Base-by-base conservation (phyloP, 2,888 invertebrate species). In the Euclidia mi region DNA sequence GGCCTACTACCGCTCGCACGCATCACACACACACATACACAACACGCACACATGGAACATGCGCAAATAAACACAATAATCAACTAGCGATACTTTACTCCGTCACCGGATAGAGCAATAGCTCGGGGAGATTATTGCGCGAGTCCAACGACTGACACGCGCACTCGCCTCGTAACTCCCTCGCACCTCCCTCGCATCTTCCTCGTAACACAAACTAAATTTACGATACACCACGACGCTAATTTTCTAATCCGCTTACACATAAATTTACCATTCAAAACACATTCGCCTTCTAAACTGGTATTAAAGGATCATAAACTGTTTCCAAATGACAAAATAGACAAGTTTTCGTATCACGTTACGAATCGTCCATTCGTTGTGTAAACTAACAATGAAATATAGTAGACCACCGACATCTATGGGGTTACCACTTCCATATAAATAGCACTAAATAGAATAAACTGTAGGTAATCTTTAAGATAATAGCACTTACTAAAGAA, bases 41-140 rank as follows among this genome's bases (percentile, higher is more conserved):
- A 84, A 75, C 89, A 88, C 89, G 75, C 80, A 87, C 90, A 91
- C 92, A 89, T 79, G 81, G 86, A 75, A 79, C 78, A 79, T 87
- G 86, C 90, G 91, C 92, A 92, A 91, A 92, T 92, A 93, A 92
- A 92, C 92, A 94, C 92, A 92, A 94, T 92, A 90, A 93, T 92
- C 92, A 93, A 90, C 92, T 89, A 90, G 91, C 92, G 92, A 92
- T 93, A 94, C 92, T 91, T 90, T 88, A 91, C 90, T 89, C 90
- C 90, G 91, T 92, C 93, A 91, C 92, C 91, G 92, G 93, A 92
- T 92, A 93, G 92, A 92, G 90, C 90, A 87, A 92, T 92, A 89
- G 87, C 87, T 87, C 80, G 85, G 62, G 77, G 88, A 90, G 89
- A 90, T 89, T 90, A 88, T 82, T 84, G 89, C 87, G 75, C 81